Evolutionary conservation across 2,797 vertebrate genomes (phyloP).

Genomic region (Crax fasciolata): DNA sequence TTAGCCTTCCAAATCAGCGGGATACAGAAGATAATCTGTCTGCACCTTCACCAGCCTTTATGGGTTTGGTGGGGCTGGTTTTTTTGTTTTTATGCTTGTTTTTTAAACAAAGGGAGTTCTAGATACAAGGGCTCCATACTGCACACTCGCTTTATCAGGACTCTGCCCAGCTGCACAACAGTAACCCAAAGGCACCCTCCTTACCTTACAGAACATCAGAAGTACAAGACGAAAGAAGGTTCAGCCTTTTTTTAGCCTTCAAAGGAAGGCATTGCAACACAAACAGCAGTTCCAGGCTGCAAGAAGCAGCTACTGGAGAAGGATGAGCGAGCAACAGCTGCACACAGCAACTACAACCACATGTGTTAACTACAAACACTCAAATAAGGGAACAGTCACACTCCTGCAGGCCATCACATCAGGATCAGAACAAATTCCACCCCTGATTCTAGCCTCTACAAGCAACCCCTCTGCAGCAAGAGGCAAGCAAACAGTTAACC

Average conservation of each 20-base stretch:
- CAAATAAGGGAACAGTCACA: background rate
- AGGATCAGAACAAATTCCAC: background rate
- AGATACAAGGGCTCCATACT: background rate
- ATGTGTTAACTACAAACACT: background rate
- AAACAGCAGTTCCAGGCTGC: background rate
- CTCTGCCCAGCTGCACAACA: background rate
- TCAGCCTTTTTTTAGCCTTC: background rate
- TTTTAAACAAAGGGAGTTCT: background rate
- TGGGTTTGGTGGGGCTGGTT: too few relatives aligned
- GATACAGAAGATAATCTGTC: background rate
- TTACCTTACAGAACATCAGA: background rate
- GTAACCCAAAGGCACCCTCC: background rate
- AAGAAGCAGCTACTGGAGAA: background rate
- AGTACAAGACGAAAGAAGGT: background rate
- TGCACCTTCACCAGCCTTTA: background rate
- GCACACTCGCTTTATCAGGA: background rate
- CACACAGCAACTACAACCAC: background rate
- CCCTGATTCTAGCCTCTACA: background rate
- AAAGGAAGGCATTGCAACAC: background rate
- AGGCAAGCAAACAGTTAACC: background rate
- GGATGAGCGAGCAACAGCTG: background rate
- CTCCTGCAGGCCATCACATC: background rate
- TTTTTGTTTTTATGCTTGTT: background rate
- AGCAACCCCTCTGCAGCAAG: background rate
- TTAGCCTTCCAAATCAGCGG: background rate